Base-by-base conservation (phyloP, 2,113 vertebrate genomes). In the Oryzias javanicus region DNA sequence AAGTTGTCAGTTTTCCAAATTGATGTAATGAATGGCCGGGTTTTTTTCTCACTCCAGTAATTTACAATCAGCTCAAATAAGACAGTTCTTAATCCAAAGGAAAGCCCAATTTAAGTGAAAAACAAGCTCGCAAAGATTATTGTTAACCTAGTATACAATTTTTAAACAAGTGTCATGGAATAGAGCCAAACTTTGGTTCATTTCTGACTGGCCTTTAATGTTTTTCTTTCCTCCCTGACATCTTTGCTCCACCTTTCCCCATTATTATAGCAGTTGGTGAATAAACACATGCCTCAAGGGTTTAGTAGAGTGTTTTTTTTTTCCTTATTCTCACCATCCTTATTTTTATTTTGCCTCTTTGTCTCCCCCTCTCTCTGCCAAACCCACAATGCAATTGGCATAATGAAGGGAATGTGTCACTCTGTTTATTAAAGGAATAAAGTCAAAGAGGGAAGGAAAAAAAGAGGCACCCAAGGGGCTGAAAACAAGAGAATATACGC, bases 351-450 rank as follows among this genome's bases (percentile, higher is more conserved):
- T 74, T 73, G 52, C 52, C 67, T 70, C 57, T 76, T 62, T 59
- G 53, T 64, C 72, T 72, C 62, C 29, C 57, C 59, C 57, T 61
- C 51, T 61, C 72, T 50, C 54, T 51, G 53, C 74, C 25, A 65
- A 56, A 69, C 72, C 67, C 69, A 76, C 81, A 56, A 67, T 51
- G 76, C 78, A 77, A 79, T 64, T 47, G 78, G 78, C 85, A 81
- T 78, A 77, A 85, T 72, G 44, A 75, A 80, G 55, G 70, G 67
- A 76, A 54, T 58, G 71, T 60, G 70, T 35, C 66, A 56, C 70
- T 67, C 67, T 79, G 76, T 78, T 88, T 81, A 81, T 82, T 80
- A 85, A 83, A 76, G 60, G 76, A 82, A 72, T 82, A 85, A 78
- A 72, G 64, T 72, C 74, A 70, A 67, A 66, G 67, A 75, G 66